Percentiles rank a stretch among this genome's conserved stretches.
phyloP scores from a whole-genome alignment of 2,888 invertebrate species.

The Drosophila paracracens region DNA sequence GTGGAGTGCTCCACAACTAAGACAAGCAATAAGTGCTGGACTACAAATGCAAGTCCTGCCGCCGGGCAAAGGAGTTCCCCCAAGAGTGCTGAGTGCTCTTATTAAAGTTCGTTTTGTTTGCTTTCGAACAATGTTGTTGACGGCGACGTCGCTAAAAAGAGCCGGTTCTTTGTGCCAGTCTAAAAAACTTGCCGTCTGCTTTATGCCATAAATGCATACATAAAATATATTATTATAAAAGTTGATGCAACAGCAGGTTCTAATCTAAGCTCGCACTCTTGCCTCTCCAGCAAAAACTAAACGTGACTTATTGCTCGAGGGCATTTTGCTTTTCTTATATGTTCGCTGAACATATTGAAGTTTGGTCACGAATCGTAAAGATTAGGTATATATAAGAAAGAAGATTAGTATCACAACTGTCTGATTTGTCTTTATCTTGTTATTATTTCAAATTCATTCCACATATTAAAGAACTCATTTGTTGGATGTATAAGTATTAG shows the following conservation, averaged over 20 bases:
- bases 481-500: background rate
- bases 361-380: conserved; percentile 6
- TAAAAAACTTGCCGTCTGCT: conserved; percentile 30
- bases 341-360: background rate
- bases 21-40: conserved; percentile 38
- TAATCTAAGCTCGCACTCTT: conserved; percentile 1
- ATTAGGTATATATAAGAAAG: background rate
- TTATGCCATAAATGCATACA: conserved; percentile 22
- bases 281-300: background rate
- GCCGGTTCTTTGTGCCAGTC: conserved; percentile 29
- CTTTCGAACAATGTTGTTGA: conserved; percentile 68
- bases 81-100: conserved; percentile 63
- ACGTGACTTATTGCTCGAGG: conserved; percentile 12
- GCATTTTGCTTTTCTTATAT: background rate
- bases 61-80: conserved; percentile 14
- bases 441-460: background rate
- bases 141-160: conserved; percentile 49
- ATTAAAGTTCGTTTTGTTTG: conserved; percentile 79
- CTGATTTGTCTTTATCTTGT: background rate
- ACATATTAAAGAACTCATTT: background rate
- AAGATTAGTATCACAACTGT: background rate
- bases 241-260: conserved; percentile 26
- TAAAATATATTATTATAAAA: conserved; percentile 15
- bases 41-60: conserved; percentile 17
- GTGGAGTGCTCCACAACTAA: conserved; percentile 52